Evolutionary conservation across 1,140 invertebrate genomes (phyloP), one percentile per base, ranked within the genome.

Genomic region (Lethocerus indicus): DNA sequence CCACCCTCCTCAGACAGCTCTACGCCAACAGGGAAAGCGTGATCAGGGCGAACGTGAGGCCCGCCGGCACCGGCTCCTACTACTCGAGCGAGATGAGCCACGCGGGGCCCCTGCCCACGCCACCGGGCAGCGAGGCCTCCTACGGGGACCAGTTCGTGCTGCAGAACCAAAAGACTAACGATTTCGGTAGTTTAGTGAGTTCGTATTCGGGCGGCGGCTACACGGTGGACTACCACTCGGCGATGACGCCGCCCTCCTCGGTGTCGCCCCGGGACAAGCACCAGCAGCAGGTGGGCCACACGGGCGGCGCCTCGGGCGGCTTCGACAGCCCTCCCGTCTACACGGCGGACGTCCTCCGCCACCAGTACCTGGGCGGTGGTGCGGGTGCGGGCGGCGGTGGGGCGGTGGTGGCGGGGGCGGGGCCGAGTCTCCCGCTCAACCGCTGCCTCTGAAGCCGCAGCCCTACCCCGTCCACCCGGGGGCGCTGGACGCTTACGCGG

Each of bases 11-110:
- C 0, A 71, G 90, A 3, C 88, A 92, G 62, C 67, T 95, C 0
- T 94, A 94, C 63, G 88, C 85, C 5, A 94, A 87, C 60, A 71
- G 91, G 26, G 91, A 95, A 64, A 92, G 88, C 60, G 91, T 95
- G 1, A 95, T 95, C 56, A 71, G 90, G 21, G 86, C 86, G 13
- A 88, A 86, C 60, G 81, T 87, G n/a, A 80, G 83, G 53, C 81
- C 81, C 14, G 76, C 74, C 20, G 71, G 78, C 50, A 72, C 75
- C 13, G 62, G 51, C 25, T 57, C 42, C 14, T 59, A 57, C 52
- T 61, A 56, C 39, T 65, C 60, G 40, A 64, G 65, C 24, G 60
- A 55, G 58, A 67, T 63, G 61, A 66, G 20, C 20, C 55, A 57
- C 58, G 54, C 72, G 58, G 82, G 83, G 3, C 83, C 85, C 0